Percentiles rank a stretch among this genome's conserved stretches.
Conservation (phyloP, 2,113 vertebrate species). For the Alectura lathami region DNA sequence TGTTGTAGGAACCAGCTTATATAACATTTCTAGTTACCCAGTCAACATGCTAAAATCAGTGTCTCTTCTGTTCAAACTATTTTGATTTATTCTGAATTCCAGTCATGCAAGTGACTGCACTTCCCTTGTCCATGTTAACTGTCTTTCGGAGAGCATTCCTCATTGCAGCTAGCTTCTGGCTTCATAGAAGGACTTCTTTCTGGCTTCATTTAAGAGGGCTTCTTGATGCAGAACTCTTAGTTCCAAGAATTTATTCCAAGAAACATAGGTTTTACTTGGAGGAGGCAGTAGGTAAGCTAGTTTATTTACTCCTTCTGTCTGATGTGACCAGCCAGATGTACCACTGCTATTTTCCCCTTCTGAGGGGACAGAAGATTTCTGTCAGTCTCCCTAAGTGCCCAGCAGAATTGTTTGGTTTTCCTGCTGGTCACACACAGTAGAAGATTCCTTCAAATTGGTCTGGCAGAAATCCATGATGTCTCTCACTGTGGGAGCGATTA, state of each 20-base stretch:
- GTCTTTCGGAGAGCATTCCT: background rate
- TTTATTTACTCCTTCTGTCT: background rate
- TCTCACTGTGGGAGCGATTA: slow-evolving; percentile 50
- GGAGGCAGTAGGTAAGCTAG: background rate
- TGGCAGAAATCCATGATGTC: slow-evolving; percentile 41
- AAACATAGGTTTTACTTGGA: background rate
- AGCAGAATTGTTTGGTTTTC: background rate
- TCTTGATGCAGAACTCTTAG: background rate
- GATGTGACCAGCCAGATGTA: background rate
- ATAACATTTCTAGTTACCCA: background rate
- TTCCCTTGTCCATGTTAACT: background rate
- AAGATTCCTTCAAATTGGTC: slow-evolving; percentile 3
- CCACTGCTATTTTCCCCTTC: background rate
- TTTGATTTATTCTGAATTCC: background rate
- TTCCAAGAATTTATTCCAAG: background rate
- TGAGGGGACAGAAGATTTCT: background rate
- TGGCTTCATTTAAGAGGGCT: background rate
- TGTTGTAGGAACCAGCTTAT: background rate
- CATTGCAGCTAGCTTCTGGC: background rate
- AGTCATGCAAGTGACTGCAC: background rate
- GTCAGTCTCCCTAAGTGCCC: background rate
- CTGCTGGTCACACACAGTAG: background rate
- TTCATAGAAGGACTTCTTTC: background rate
- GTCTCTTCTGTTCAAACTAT: background rate
- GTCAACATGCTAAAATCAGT: background rate